A percentile compares a stretch with the other conserved stretches of the same genome.
Evolutionary conservation across 2,888 invertebrate species (phyloP).

Genomic region (Scotopteryx bipunctaria): DNA sequence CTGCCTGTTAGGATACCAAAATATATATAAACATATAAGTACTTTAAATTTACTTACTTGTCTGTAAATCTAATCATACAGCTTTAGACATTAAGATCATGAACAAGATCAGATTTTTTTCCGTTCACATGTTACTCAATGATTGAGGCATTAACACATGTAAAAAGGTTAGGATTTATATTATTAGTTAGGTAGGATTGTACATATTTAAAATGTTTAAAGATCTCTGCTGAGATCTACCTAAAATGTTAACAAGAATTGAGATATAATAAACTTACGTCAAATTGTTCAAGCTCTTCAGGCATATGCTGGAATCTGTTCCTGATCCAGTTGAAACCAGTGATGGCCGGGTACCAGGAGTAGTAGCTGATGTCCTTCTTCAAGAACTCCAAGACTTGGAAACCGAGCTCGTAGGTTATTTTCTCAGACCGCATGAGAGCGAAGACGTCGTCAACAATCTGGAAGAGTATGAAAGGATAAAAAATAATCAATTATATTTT

Average conservation of each 20-base stretch:
- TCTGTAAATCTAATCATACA: too few species aligned
- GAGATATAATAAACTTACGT: too few species aligned
- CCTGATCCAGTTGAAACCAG: slow-evolving; percentile 70
- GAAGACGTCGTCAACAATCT: slow-evolving; percentile 77
- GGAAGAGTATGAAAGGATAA: slow-evolving; percentile 27
- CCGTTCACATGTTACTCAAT: too few species aligned
- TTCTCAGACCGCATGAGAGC: slow-evolving; percentile 69
- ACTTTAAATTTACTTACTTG: slow-evolving; percentile 23
- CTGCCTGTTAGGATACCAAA: slow-evolving; percentile 43
- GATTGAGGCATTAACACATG: too few species aligned
- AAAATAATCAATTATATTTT: too few species aligned
- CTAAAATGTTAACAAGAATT: too few species aligned
- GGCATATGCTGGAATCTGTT: slow-evolving; percentile 71
- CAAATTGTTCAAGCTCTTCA: slow-evolving; percentile 52
- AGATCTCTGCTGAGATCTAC: too few species aligned
- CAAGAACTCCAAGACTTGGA: slow-evolving; percentile 67
- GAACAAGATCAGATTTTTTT: too few species aligned
- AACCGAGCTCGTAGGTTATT: slow-evolving; percentile 59
- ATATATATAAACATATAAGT: neutral
- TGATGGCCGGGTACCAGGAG: slow-evolving; percentile 73
- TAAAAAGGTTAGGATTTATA: too few species aligned
- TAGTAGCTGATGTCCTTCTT: slow-evolving; percentile 69
- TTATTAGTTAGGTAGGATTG: too few species aligned
- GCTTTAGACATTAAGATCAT: too few species aligned
- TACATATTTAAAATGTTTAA: too few species aligned